These are phyloP conservation scores for Xylocampa areola DNA, from an alignment of 2,888 invertebrate genomes.

Conservation along the genomic window DNA sequence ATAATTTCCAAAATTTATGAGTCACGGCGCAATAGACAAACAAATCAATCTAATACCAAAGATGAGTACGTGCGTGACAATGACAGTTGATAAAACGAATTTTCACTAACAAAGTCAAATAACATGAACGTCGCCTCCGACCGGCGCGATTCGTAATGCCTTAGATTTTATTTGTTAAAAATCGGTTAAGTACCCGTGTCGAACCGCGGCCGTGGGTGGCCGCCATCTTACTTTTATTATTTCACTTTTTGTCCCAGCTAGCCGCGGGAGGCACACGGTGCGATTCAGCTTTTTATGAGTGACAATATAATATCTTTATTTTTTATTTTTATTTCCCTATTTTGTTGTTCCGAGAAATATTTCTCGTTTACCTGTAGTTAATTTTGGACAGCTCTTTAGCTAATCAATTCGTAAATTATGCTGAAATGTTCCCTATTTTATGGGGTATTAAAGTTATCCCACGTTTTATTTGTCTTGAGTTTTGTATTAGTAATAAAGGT, in stretches of 20 bases:
- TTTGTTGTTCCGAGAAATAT: constrained; percentile 81
- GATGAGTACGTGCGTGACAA: constrained; percentile 61
- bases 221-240: constrained; percentile 85
- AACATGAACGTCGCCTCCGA: constrained; percentile 75
- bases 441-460: constrained; percentile 79
- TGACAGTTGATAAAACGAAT: constrained; percentile 72
- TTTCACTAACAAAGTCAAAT: constrained; percentile 79
- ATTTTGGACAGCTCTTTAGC: constrained; percentile 82
- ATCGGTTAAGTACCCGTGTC: constrained; percentile 90
- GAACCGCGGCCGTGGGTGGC: constrained; percentile 88
- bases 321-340: constrained; percentile 73
- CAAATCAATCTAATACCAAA: constrained; percentile 52
- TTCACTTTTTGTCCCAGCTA: constrained; percentile 86
- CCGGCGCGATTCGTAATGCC: constrained; percentile 87
- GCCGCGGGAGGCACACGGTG: constrained; percentile 85
- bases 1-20: constrained; percentile 59
- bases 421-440: constrained; percentile 83
- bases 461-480: constrained; percentile 72
- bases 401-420: constrained; percentile 87
- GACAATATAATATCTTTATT: constrained; percentile 82
- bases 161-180: constrained; percentile 90
- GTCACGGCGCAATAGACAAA: constrained; percentile 39
- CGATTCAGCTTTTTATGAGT: constrained; percentile 88
- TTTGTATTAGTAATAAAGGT: constrained; percentile 59
- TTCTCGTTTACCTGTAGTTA: constrained; percentile 82